These are phyloP conservation scores for Sarcophaga variegata DNA, from an alignment of 2,888 invertebrate genomes.

Conservation along the genomic window DNA sequence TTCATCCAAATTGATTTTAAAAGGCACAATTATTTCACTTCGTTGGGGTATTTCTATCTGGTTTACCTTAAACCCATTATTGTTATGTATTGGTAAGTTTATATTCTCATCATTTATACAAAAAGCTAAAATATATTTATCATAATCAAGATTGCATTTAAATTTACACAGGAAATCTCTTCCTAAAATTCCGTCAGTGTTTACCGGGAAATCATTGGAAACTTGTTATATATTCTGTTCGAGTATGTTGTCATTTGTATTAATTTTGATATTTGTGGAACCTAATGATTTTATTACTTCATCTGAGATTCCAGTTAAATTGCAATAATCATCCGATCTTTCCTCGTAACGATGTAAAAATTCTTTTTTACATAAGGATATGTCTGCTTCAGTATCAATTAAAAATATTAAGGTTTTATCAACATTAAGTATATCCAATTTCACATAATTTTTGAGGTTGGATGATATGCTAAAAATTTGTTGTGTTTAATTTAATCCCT, in stretches of 20 bases:
- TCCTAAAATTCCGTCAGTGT: no score
- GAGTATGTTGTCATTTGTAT: neutral
- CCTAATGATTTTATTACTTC: slow-evolving; percentile 35
- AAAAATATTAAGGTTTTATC: slow-evolving; percentile 10
- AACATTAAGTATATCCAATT: slow-evolving; percentile 14
- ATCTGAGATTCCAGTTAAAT: slow-evolving; percentile 17
- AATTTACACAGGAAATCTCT: no score
- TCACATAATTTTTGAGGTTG: slow-evolving; percentile 22
- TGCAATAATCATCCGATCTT: slow-evolving; percentile 7
- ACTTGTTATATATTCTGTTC: slow-evolving; percentile 23
- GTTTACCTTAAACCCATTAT: no score
- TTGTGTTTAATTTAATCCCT: neutral
- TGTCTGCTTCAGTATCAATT: slow-evolving; percentile 36
- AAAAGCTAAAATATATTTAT: no score
- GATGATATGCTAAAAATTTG: slow-evolving; percentile 1
- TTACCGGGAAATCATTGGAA: slow-evolving; percentile 19
- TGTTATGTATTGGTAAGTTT: no score
- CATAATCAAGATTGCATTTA: no score
- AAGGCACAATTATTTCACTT: neutral
- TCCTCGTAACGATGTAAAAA: no score
- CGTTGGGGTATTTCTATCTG: no score
- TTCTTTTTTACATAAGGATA: slow-evolving; percentile 38
- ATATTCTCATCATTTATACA: no score
- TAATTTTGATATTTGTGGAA: slow-evolving; percentile 20
- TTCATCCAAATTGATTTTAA: neutral